Evolutionary conservation across 1,140 invertebrate genomes (phyloP).

Genomic region (Zaprionus gabonicus): DNA sequence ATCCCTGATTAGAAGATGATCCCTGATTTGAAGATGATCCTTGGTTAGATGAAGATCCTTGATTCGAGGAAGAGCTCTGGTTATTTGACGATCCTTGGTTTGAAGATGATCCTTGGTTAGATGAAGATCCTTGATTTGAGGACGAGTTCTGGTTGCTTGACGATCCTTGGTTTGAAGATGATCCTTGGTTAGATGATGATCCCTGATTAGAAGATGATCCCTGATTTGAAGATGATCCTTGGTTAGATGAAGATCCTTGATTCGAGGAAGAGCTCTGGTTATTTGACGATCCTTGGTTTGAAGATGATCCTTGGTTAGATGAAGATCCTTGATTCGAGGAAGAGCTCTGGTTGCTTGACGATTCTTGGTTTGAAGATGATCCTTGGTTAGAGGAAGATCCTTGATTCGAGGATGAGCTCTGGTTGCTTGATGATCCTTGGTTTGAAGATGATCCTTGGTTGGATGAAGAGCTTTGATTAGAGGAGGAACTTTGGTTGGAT

Average conservation of each 20-base stretch:
- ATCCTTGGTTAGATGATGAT: slow-evolving; percentile 34
- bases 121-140: slow-evolving; percentile 46
- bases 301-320: slow-evolving; percentile 12
- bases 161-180: slow-evolving; percentile 52
- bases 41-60: slow-evolving; percentile 35
- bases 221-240: slow-evolving; percentile 48
- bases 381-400: slow-evolving; percentile 22
- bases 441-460: slow-evolving; percentile 27
- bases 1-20: slow-evolving; percentile 25
- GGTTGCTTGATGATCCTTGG: slow-evolving; percentile 25
- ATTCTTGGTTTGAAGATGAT: slow-evolving; percentile 33
- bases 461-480: slow-evolving; percentile 37
- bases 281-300: slow-evolving; percentile 21
- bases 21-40: slow-evolving; percentile 38
- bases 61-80: slow-evolving; percentile 43
- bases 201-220: slow-evolving; percentile 27
- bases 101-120: slow-evolving; percentile 44
- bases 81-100: slow-evolving; percentile 49
- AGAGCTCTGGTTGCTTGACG: background rate
- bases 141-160: slow-evolving; percentile 44
- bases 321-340: slow-evolving; percentile 32
- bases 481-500: slow-evolving; percentile 22
- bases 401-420: slow-evolving; percentile 36
- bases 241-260: slow-evolving; percentile 40
- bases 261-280: slow-evolving; percentile 46